A percentile compares a stretch with the other conserved stretches of the same genome.
phyloP scores from a whole-genome alignment of 2,888 invertebrate species.

The Beris morrisii region DNA sequence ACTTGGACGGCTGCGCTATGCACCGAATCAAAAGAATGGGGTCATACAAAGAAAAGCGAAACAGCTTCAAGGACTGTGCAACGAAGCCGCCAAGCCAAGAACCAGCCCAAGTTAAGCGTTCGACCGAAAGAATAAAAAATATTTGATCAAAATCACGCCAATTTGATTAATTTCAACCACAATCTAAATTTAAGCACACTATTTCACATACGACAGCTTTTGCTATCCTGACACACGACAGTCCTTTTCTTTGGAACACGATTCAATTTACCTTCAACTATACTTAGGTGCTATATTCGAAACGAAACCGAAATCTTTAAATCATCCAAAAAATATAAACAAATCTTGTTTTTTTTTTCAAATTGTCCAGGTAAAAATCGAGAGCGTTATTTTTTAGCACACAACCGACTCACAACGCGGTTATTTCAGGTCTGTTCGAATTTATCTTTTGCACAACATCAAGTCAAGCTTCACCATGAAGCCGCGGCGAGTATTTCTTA shows the following conservation, averaged over 20 bases:
- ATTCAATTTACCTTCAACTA: no score
- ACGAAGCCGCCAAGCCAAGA: not conserved
- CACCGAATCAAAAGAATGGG: slow-evolving; percentile 15
- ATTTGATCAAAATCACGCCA: no score
- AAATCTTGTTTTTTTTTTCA: not conserved
- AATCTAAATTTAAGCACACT: not conserved
- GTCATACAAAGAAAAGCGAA: slow-evolving; percentile 24
- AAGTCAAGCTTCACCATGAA: slow-evolving; percentile 20
- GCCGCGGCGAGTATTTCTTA: no score
- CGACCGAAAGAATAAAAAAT: no score
- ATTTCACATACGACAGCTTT: not conserved
- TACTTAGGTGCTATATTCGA: no score
- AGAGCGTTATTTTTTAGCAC: slow-evolving; percentile 18
- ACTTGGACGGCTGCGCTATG: not conserved
- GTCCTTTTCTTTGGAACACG: no score
- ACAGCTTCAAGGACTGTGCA: slow-evolving; percentile 13
- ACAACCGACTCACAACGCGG: slow-evolving; percentile 41
- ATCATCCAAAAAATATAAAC: no score
- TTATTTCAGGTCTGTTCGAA: slow-evolving; percentile 40
- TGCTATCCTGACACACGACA: no score
- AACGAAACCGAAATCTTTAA: no score
- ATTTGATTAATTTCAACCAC: slow-evolving; percentile 20
- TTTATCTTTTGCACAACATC: slow-evolving; percentile 38
- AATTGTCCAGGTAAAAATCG: slow-evolving; percentile 2
- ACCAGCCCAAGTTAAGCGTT: no score